Percentiles rank a stretch among this genome's conserved stretches.
Evolutionary conservation across 2,113 vertebrate genomes (phyloP).

Genomic region (Poecile atricapillus): DNA sequence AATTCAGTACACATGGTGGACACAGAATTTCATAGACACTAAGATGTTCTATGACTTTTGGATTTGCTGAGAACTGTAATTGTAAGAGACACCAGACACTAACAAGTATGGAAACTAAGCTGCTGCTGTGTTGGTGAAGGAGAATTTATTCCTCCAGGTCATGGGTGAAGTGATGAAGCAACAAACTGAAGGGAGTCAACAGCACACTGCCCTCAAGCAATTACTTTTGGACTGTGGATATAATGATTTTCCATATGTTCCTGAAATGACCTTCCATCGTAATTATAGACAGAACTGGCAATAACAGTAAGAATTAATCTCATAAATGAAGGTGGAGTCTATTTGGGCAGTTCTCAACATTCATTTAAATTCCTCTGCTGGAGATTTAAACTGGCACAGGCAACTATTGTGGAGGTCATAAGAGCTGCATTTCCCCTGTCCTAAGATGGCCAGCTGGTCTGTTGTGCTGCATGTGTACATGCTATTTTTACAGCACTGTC

Average conservation of each 20-base stretch:
- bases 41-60: background rate
- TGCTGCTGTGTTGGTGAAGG: background rate
- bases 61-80: background rate
- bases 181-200: background rate
- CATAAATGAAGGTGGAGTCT: background rate
- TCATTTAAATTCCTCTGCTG: slow-evolving; percentile 3
- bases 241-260: slow-evolving; percentile 11
- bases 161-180: slow-evolving; percentile 12
- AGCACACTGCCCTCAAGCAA: background rate
- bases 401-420: background rate
- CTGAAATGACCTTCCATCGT: background rate
- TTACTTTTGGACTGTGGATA: background rate
- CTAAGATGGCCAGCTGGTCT: background rate
- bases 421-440: slow-evolving; percentile 17
- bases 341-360: background rate
- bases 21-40: background rate
- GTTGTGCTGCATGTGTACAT: background rate
- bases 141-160: slow-evolving; percentile 19
- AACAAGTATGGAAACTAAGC: background rate
- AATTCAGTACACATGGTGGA: background rate
- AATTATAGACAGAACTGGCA: background rate
- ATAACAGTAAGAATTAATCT: background rate
- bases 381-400: slow-evolving; percentile 1
- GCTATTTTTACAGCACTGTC: background rate
- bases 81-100: background rate